These are phyloP conservation scores for Tetrao urogallus DNA, from an alignment of 2,113 vertebrate species.

Conservation along the genomic window DNA sequence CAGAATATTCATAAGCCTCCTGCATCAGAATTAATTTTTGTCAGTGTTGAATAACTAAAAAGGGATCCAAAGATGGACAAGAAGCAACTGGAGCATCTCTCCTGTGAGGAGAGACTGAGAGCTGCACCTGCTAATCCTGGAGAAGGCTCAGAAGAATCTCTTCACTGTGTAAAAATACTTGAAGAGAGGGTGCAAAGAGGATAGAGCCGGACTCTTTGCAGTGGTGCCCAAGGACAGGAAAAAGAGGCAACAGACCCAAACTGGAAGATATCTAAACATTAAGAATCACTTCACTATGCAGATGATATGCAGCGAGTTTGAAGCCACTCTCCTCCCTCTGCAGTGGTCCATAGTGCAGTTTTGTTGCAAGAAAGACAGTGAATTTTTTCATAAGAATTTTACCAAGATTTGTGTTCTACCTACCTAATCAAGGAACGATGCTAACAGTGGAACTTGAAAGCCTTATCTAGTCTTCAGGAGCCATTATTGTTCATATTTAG, in stretches of 20 bases:
- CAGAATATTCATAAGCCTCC: background rate
- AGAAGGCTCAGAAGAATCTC: background rate
- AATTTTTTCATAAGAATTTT: background rate
- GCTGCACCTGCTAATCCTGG: background rate
- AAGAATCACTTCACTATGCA: background rate
- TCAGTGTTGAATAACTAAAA: background rate
- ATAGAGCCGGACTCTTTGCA: background rate
- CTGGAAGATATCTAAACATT: background rate
- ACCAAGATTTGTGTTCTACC: background rate
- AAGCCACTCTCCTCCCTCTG: background rate
- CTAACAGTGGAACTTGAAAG: background rate
- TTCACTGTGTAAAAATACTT: background rate
- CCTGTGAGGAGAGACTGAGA: background rate
- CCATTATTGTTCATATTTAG: background rate
- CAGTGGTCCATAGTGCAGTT: fast-evolving
- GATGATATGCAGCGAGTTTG: background rate
- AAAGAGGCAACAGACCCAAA: background rate
- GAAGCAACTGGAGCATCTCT: background rate
- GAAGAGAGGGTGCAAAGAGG: background rate
- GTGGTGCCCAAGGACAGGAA: background rate
- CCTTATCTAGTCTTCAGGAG: background rate
- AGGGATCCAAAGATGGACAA: background rate
- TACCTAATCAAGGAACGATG: background rate
- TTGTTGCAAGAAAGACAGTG: background rate
- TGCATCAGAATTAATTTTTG: background rate